Evolutionary conservation across 1,140 invertebrate genomes (phyloP), one percentile per base, ranked within the genome.

Genomic region (Colletes latitarsis): DNA sequence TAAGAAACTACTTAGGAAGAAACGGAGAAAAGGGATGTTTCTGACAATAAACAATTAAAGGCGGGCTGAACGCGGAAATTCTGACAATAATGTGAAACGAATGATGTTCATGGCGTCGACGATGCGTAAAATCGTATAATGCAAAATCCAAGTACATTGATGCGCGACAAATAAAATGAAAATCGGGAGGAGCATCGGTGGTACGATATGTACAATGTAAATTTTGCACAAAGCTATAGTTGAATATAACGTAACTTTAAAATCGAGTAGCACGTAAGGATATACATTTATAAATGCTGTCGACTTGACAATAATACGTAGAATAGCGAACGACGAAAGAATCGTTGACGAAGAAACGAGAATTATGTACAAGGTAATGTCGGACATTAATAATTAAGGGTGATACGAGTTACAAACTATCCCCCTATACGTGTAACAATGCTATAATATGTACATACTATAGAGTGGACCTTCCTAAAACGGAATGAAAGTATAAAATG

Each of bases 401-500:
- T 67, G 80, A 88, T 83, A 87, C 84, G 85, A 84, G 69, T 77
- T 88, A 82, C 62, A 84, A 84, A 85, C 64, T 87, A 88, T 76
- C 70, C 68, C 75, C 64, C 79, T 64, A 76, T 81, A 82, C 60
- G 62, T 79, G 77, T 83, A 88, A 88, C 74, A 68, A 88, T 82
- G 80, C 83, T 85, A 84, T 88, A 83, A 88, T 81, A 87, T 88
- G 84, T 89, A 85, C 83, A 88, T 87, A 85, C 82, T 88, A 62
- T 89, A 89, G 88, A 86, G 85, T 89, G 90, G 84, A 92, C 86
- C 88, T 92, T 92, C 87, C 87, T 92, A 90, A 88, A 91, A 91
- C 87, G 84, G 86, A 90, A 88, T 92, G 92, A 93, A 92, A 93
- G 92, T 93, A 90, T 92, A 92, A 90, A 92, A 91, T 91, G 92